Evolutionary conservation across 2,797 vertebrate genomes (phyloP), one percentile per base, ranked within the genome.

Genomic region (Typhlichthys eigenmanni): DNA sequence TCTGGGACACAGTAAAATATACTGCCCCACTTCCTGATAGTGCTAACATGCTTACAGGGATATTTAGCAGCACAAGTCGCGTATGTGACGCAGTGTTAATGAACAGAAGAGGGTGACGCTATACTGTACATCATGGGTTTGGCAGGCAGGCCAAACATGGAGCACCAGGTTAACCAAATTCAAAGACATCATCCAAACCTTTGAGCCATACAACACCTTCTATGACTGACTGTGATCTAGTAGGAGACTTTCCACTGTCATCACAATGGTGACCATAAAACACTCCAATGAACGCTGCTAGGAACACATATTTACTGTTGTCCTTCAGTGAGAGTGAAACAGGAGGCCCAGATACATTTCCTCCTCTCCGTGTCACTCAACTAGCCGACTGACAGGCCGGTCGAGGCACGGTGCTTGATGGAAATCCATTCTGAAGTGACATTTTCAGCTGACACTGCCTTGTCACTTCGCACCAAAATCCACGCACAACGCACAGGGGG

Each of bases 341-440:
- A 52, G 55, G 63, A 80, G 76, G 64, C 76, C n/a, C 53, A 45
- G 57, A 72, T 71, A 76, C 43, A 55, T 84, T 69, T 62, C 66
- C 66, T 76, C 73, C 75, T 61, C 73, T 51, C 69, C 69, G 3
- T 68, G 68, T 83, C 84, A 75, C 71, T 77, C 84, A 81, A 75
- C 85, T 79, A 86, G 79, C 64, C 74, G 58, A 72, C 59, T 59
- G 68, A 76, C 66, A 54, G 47, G 29, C 75, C 64, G 74, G 84
- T 88, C 82, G 82, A 75, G 29, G 78, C 82, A 76, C 14, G 66
- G 53, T 74, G 76, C 80, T 91, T 93, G 93, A 94, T 79, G 87
- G 65, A 92, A 92, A 93, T 93, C 85, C 78, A 62, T 88, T 87
- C 74, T 91, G 92, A 93, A 91, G 88, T 93, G 93, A 93, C 92